Base-by-base conservation (phyloP, 2,113 vertebrate genomes). In the Balaenoptera acutorostrata region DNA sequence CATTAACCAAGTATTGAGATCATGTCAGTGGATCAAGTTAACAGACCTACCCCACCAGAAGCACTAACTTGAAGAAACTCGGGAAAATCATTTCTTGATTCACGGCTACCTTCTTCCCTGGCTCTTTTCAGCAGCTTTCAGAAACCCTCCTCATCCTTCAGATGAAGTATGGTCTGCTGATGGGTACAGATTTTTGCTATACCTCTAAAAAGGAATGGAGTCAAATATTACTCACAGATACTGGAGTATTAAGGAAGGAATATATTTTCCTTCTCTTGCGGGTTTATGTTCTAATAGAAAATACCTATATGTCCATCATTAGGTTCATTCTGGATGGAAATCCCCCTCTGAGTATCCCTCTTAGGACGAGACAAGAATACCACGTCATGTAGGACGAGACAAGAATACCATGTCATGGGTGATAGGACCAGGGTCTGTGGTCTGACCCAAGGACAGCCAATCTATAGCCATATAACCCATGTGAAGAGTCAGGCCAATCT, bases 211-310 rank as follows among this genome's bases (percentile, higher is more conserved):
- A 23, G 23, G n/a, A 29, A 17, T 9, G 31, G 31, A 7, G 46
- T 20, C 9, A n/a, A 29, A 23, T 4, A 21, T 3, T 2, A 1
- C 25, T 27, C 71, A 0, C 15, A 11, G 15, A 18, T 25, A 14
- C 41, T 18, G 12, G 17, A 31, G 41, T 11, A 29, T 21, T 14
- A 21, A 59, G 61, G 52, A 14, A 18, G 55, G 64, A 10, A 33
- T 0, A 4, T 33, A 31, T 33, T 46, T 29, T 49, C 55, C 39
- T 46, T 49, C 27, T 49, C 17, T 31, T 61, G 63, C 59, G 14
- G 8, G 18, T 72, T 87, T 33, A 52, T 20, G 55, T 31, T 64
- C 36, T 59, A 23, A n/a, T 0, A 59, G 39, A 64, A 86, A 83
- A 75, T 17, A 21, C 41, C n/a, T 6, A 2, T 14, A 8, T 4